Evolutionary conservation across 1,140 invertebrate species (phyloP).

Genomic region (Cotesia glomerata): DNA sequence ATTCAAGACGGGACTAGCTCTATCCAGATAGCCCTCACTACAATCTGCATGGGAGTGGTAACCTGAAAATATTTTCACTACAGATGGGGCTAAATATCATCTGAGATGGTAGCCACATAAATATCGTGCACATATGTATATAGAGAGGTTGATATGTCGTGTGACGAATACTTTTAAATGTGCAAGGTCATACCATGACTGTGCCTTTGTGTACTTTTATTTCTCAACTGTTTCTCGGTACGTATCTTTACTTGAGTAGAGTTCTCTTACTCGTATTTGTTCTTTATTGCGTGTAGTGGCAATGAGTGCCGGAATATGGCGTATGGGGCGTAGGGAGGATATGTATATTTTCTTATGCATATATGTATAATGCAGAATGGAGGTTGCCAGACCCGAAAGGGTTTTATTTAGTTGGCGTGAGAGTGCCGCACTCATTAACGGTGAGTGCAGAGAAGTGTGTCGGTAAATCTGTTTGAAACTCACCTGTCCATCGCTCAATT

Average conservation of each 20-base stretch:
- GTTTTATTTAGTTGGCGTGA: constrained; percentile 1
- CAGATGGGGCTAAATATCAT: no score
- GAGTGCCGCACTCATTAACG: constrained; percentile 22
- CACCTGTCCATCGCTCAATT: constrained; percentile 23
- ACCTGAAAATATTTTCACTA: no score
- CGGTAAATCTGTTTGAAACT: constrained; percentile 30
- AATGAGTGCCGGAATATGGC: background rate
- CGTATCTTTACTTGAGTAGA: no score
- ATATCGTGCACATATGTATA: no score
- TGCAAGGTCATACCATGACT: background rate
- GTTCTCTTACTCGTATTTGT: background rate
- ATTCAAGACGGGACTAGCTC: no score
- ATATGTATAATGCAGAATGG: no score
- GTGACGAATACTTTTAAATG: constrained; percentile 10
- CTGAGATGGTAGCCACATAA: no score
- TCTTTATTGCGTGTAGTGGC: background rate
- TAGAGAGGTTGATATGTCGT: background rate
- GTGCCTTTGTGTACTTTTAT: background rate
- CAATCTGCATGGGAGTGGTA: no score
- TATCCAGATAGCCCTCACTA: no score
- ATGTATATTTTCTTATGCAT: background rate
- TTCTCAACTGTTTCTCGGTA: background rate
- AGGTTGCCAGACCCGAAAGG: background rate
- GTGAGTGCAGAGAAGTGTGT: constrained; percentile 10
- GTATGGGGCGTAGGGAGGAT: background rate